Evolutionary conservation across 2,797 vertebrate genomes (phyloP), one percentile per base, ranked within the genome.

Genomic region (Etheostoma perlongum): DNA sequence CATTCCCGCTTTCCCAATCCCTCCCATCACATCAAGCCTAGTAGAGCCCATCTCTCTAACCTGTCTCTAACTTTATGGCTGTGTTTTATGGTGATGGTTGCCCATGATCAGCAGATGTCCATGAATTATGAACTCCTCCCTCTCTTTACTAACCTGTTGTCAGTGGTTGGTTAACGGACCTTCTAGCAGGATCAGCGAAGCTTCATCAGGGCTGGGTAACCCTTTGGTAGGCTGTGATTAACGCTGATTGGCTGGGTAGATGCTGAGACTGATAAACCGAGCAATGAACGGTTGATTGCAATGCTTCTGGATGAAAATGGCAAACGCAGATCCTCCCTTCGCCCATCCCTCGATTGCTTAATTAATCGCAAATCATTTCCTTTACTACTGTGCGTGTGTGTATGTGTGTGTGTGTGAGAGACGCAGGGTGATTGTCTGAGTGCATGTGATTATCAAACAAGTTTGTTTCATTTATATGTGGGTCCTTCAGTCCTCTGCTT

Each of bases 81-180:
- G 79, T 51, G 66, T 82, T 85, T 77, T 81, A 36, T 74, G 76
- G 81, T 79, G 83, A 88, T 63, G 76, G 87, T 67, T 79, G 79
- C 57, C 64, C 51, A 7, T 77, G 66, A 84, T 89, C 73, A 49
- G 66, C 65, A 63, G 62, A 75, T 58, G 47, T 66, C 47, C 21
- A 25, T 2, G 21, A 72, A 60, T 82, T 46, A 46, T 42, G 52
- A 79, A 69, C 33, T 25, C 65, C 66, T 67, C 74, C 55, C 63
- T 60, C 63, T 75, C 53, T 65, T 52, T 67, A 85, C 90, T 93
- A 93, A 93, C 85, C 48, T 74, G 81, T 79, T 59, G 69, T 78
- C 44, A 68, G 71, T 75, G 77, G 79, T 78, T 19, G 53, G 42
- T 60, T 66, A 88, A 67, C 12, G 18, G 79, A 72, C 61, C 58